Evolutionary conservation across 1,140 invertebrate species (phyloP), one percentile per base, ranked within the genome.

Genomic region (Teleogryllus occipitalis): DNA sequence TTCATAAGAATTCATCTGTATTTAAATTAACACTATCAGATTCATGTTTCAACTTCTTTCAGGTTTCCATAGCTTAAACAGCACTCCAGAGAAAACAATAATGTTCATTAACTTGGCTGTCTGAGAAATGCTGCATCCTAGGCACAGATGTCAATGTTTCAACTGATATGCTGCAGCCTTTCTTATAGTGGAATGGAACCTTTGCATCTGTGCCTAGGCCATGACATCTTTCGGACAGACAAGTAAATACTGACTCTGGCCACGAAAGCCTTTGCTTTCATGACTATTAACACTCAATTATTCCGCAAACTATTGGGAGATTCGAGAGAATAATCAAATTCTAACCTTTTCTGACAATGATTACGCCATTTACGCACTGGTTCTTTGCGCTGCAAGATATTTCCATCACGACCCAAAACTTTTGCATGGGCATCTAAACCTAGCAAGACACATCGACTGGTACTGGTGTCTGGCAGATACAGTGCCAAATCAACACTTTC

Each of bases 351-450:
- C 76, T 93, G 90, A 83, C 96, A 97, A 83, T 95, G 89, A 84
- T 95, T 95, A 81, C 95, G 90, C 96, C 96, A 98, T 85, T 96
- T 96, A 80, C 91, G 91, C 27, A 89, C 88, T 79, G 84, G 85
- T 14, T 86, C 83, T 54, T 82, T 82, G 48, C 83, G 83, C 39
- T 78, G 78, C 83, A 85, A 77, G 82, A 90, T 88, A 46, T 85
- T 86, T 14, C 94, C 94, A 85, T 95, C 93, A 79, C 94, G 88
- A 79, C 93, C 91, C 77, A 95, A 89, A 75, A 98, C 88, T 87
- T 95, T 96, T 82, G 95, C 94, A 87, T 96, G 96, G 85, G 94
- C 93, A 82, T 97, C 92, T 81, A 99, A 88, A n/a, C 95, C 92
- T 80, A 95, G 85, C 7, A 98, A 86, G 80, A 96, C 91, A 82